A percentile compares a stretch with the other conserved stretches of the same genome.
phyloP scores from a whole-genome alignment of 2,888 invertebrate species.

The Tachina grossa region DNA sequence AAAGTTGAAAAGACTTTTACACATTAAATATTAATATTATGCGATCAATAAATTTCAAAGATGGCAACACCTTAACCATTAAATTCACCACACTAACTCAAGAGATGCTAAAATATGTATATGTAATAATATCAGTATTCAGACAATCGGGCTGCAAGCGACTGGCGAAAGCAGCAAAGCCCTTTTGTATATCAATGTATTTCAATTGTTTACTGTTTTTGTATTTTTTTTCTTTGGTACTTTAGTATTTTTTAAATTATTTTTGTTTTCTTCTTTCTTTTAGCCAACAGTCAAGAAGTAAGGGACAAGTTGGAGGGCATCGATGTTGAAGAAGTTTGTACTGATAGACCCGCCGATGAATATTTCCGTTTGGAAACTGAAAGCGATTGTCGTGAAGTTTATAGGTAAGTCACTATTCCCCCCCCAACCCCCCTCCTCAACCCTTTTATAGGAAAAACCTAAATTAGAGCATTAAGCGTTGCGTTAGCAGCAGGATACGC shows the following conservation, averaged over 20 bases:
- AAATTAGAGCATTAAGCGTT: no score
- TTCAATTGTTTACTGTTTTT: no score
- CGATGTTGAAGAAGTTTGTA: conserved; percentile 92
- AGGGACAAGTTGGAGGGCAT: conserved; percentile 85
- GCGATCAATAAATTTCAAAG: neutral
- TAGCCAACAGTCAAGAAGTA: conserved; percentile 86
- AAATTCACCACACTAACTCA: conserved; percentile 1
- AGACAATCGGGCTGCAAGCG: no score
- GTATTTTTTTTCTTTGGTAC: neutral
- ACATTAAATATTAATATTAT: neutral
- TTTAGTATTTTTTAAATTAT: neutral
- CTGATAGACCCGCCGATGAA: conserved; percentile 94
- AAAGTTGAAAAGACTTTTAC: neutral
- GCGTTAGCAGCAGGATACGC: no score
- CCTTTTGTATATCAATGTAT: no score
- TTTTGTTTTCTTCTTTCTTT: conserved; percentile 61
- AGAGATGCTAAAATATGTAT: neutral
- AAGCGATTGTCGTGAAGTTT: conserved; percentile 95
- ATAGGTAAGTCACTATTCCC: conserved; percentile 86
- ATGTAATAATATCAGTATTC: no score
- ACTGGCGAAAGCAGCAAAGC: no score
- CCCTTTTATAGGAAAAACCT: no score
- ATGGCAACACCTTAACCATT: neutral
- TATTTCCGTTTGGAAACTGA: conserved; percentile 93
- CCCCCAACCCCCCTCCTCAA: neutral